Evolutionary conservation across 1,140 invertebrate species (phyloP), one percentile per base, ranked within the genome.

Genomic region (Euura lappo): DNA sequence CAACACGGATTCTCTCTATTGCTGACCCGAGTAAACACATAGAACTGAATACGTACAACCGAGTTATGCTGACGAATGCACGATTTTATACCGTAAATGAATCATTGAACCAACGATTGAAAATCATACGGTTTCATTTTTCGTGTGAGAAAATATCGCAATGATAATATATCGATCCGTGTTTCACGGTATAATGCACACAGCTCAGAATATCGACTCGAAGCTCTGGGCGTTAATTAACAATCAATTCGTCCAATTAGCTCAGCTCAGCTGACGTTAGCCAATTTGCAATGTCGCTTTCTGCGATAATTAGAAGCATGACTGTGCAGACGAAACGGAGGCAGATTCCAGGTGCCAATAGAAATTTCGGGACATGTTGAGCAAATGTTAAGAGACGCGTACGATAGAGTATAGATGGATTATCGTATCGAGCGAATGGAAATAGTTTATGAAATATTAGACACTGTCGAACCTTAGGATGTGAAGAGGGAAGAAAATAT

Each of bases 221-320:
- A 1, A 28, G 28, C 28, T 28, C 28, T 28, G 28, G 28, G 28
- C 51, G 51, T 60, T 60, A 60, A 6, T 60, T 60, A n/a, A 60
- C 51, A 60, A 60, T 60, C 51, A n/a, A 60, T 60, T 60, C 51
- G 51, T 60, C 3, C 13, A 60, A 60, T 60, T 60, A 60, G 51
- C 10, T 11, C 51, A n/a, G 13, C 51, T 60, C 51, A n/a, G 13
- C 51, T 60, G 51, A n/a, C 6, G 51, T 60, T n/a, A 60, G 51
- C 51, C 13, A 60, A 60, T 60, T 60, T 3, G 51, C 51, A 6
- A 60, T n/a, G 51, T 60, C 51, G 51, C 51, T 60, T 60, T 60
- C 51, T 8, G 51, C 13, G 51, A 60, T 60, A 60, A 60, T 60
- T 60, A 60, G 3, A 60, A 60, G 51, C 8, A 60, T 60, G 3